These are phyloP conservation scores for Zingel zingel DNA, from an alignment of 2,113 vertebrate species.

Conservation along the genomic window DNA sequence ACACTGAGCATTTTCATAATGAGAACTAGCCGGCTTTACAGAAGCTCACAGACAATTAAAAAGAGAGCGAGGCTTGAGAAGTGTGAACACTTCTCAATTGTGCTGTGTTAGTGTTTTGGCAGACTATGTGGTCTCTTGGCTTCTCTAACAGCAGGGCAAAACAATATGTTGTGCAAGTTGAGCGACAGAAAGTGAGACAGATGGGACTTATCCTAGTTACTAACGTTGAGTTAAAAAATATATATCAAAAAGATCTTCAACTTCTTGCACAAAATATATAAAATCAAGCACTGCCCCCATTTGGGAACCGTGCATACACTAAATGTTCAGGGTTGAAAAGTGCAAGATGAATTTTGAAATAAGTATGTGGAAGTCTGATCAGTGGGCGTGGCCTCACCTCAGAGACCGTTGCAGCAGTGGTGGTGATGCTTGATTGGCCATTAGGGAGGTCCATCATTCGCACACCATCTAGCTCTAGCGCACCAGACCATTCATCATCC, in stretches of 20 bases:
- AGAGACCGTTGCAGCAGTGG: slow-evolving; percentile 86
- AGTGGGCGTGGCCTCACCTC: slow-evolving; percentile 86
- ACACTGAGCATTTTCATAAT: background rate
- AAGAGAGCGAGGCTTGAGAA: background rate
- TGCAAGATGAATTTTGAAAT: background rate
- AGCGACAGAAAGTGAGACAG: too few relatives aligned
- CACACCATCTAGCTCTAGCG: slow-evolving; percentile 87
- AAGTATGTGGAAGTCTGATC: background rate
- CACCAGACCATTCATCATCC: slow-evolving; percentile 85
- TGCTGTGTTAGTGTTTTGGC: too few relatives aligned
- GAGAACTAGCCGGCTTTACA: background rate
- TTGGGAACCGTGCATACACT: too few relatives aligned
- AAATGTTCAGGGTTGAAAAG: background rate
- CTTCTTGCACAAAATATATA: too few relatives aligned
- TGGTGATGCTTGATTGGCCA: slow-evolving; percentile 89
- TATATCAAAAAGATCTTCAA: too few relatives aligned
- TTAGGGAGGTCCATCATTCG: slow-evolving; percentile 97
- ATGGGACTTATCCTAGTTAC: too few relatives aligned
- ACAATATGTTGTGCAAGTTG: too few relatives aligned
- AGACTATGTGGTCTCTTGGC: too few relatives aligned
- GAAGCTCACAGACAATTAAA: background rate
- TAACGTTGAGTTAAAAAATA: too few relatives aligned
- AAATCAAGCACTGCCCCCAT: too few relatives aligned
- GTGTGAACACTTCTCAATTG: too few relatives aligned
- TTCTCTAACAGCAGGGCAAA: too few relatives aligned